Evolutionary conservation across 2,888 invertebrate genomes (phyloP).

Genomic region (Andrena trimmerana): DNA sequence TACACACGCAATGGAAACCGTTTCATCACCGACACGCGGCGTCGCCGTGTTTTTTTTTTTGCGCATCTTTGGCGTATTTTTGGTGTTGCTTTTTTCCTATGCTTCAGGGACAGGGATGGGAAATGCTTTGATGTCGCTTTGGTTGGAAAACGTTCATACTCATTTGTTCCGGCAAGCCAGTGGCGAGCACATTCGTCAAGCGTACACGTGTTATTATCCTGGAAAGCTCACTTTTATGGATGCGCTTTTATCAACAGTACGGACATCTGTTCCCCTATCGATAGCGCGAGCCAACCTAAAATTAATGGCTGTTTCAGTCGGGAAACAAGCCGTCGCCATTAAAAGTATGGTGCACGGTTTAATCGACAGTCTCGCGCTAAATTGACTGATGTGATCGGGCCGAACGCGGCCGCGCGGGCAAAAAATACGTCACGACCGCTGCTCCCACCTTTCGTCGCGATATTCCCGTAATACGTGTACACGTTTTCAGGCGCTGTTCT

Average conservation of each 20-base stretch:
- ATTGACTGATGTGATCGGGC: constrained; percentile 43
- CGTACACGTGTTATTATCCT: constrained; percentile 57
- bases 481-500: neutral
- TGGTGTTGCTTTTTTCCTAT: neutral
- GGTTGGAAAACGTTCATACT: constrained; percentile 51
- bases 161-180: constrained; percentile 31
- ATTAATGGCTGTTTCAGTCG: constrained; percentile 58
- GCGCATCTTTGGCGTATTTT: constrained; percentile 5
- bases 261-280: constrained; percentile 57
- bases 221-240: constrained; percentile 62
- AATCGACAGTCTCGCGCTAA: constrained; percentile 45
- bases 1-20: neutral
- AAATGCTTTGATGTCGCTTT: constrained; percentile 31
- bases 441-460: neutral
- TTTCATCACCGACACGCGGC: neutral
- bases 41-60: neutral
- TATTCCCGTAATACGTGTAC: neutral
- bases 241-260: constrained; percentile 60
- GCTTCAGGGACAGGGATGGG: neutral
- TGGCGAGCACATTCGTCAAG: constrained; percentile 34
- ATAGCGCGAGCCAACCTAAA: constrained; percentile 54
- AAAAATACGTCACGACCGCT: neutral
- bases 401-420: neutral
- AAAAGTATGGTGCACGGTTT: constrained; percentile 55
- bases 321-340: constrained; percentile 55